Evolutionary conservation across 1,140 invertebrate genomes (phyloP), one percentile per base, ranked within the genome.

Genomic region (Dinothrombium tinctorium): DNA sequence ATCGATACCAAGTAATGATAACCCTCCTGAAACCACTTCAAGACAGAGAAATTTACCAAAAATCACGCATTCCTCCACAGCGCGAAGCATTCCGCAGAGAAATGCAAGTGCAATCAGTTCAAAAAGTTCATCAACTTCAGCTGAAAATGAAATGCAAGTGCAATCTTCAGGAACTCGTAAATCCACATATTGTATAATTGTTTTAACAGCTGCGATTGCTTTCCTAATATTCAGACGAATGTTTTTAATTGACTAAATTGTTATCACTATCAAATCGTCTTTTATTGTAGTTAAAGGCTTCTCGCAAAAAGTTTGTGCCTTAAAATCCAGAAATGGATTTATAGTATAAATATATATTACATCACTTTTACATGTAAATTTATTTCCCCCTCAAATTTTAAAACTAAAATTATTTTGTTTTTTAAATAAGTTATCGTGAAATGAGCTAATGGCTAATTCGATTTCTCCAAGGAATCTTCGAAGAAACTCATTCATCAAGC

Each of bases 211-310:
- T 15, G 33, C 33, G 23, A 36, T 36, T 21, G 20, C 33, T 36
- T 36, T 36, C 19, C 33, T 36, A 4, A 9, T 36, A 21, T 36
- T 36, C 33, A 19, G 33, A 21, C 33, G 33, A 21, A 36, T 36
- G 12, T 36, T 36, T 19, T 17, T 33, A 9, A 21, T 22, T 21
- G 33, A 36, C n/a, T n/a, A n/a, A n/a, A n/a, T n/a, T n/a, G n/a
- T n/a, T n/a, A n/a, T n/a, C n/a, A n/a, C n/a, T n/a, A n/a, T n/a
- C n/a, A n/a, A n/a, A n/a, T n/a, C n/a, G n/a, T n/a, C n/a, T n/a
- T n/a, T n/a, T n/a, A n/a, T n/a, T n/a, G n/a, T n/a, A n/a, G n/a
- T n/a, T n/a, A n/a, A n/a, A n/a, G n/a, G n/a, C n/a, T n/a, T n/a
- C n/a, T n/a, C n/a, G n/a, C n/a, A n/a, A n/a, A n/a, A n/a, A n/a